Base-by-base conservation (phyloP, 37 sponge, comb jelly and placozoan genomes). In the Ephydatia muelleri region DNA sequence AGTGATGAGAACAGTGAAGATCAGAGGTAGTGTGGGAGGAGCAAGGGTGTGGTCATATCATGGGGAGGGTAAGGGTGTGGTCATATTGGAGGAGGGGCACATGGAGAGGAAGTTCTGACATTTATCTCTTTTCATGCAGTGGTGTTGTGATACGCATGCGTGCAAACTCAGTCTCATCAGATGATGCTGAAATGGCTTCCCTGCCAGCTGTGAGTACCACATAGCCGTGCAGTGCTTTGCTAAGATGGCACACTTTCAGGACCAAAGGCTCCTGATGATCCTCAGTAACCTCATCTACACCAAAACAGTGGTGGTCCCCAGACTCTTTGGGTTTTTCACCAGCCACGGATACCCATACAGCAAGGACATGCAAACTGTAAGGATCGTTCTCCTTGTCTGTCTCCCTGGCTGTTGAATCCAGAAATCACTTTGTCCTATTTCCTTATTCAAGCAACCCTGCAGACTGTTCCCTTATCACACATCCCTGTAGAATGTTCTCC, bases 281-380 rank as follows among this genome's bases (percentile, higher is more conserved):
- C 76, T 95, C 76, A 95, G 96, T 68, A 95, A 97, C 83, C 81
- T 91, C 37, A 47, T 80, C 83, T 97, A 89, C 85, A 75, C 84
- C 26, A 72, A 28, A 69, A 75, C 38, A 2, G 88, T 91, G 66
- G 97, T 92, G 48, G 32, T 91, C 8, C 91, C 93, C 2, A 82
- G 92, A 12, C 36, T 97, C 28, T 83, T 95, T 37, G 81, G 91
- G 76, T 91, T 88, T 72, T 97, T 93, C 81, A 70, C 72, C 39
- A 80, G 72, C 36, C 92, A 97, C 34, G 95, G 93, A 40, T 97
- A 97, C 79, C 94, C 97, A 1, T 69, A 49, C 0, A 57, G 87
- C 48, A 26, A 77, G 8, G 26, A 84, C 0, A 80, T 84, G 29
- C 84, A 84, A 19, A 67, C 84, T 0, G 88, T 87, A 25, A 70